Base-by-base conservation (phyloP, 2,113 vertebrate genomes). In the Sylvilagus bachmani region DNA sequence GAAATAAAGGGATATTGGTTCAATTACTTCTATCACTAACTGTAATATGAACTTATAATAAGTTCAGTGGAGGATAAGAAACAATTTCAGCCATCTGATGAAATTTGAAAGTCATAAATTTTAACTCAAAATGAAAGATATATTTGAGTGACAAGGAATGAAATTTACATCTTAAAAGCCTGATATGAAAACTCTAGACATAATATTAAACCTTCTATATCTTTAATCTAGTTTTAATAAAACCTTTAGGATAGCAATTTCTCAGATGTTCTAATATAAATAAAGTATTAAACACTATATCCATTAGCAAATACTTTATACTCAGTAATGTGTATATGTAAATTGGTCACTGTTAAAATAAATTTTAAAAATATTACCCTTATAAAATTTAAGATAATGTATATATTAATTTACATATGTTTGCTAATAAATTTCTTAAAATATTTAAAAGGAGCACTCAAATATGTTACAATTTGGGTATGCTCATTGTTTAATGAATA, bases 61-160 rank as follows among this genome's bases (percentile, higher is more conserved):
- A 96, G 38, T 95, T 95, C 94, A 96, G 79, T 95, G 83, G 49
- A 94, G 79, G 69, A 92, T 96, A 88, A 96, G 93, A 97, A 97
- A 96, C 91, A 92, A 96, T 96, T 97, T 95, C 64, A 91, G 74
- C 64, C 82, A 96, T 95, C 78, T 96, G 93, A 96, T 96, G 80
- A 96, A 89, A 86, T 91, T 94, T 86, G 74, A 93, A 97, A 95
- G 89, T 93, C 81, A 97, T 96, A 96, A 75, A 96, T 94, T 96
- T 95, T 75, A 61, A 94, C 24, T 79, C 81, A 96, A 96, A 96
- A 92, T 97, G 92, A 94, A 96, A 96, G 70, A 93, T 79, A 78
- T 91, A 89, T 96, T 96, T 96, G 91, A 97, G 64, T 94, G 93
- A 97, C 79, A 96, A 70, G 89, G 58, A 82, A 86, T 83, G 16